A percentile compares a stretch with the other conserved stretches of the same genome.
These are phyloP conservation scores for Cloeon dipterum DNA, from an alignment of 2,888 invertebrate species.

Conservation along the genomic window DNA sequence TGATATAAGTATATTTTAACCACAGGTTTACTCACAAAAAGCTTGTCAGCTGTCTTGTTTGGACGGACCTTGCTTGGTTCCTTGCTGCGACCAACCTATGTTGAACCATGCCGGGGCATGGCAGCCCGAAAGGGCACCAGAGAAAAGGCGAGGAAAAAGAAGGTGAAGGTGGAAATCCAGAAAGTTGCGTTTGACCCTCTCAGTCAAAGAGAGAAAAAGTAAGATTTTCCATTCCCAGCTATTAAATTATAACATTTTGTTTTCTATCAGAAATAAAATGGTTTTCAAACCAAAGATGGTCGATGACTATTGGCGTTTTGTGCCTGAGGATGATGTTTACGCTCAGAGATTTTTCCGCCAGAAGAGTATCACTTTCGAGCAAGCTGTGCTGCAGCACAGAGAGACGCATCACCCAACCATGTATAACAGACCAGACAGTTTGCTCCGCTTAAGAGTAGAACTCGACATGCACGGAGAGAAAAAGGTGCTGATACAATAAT, in stretches of 20 bases:
- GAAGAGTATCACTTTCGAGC: constrained; percentile 39
- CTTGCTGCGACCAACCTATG: not conserved
- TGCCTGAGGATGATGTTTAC: constrained; percentile 41
- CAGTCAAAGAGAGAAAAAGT: constrained; percentile 33
- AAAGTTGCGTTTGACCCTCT: constrained; percentile 55
- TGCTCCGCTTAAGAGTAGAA: constrained; percentile 45
- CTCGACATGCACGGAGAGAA: constrained; percentile 55
- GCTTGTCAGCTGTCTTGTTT: not conserved
- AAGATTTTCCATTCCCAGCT: constrained; percentile 10
- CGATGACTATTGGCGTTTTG: constrained; percentile 29
- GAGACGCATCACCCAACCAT: constrained; percentile 67
- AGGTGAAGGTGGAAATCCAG: constrained; percentile 49
- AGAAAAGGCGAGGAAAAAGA: constrained; percentile 45
- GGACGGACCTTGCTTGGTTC: not conserved
- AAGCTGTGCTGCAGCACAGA: constrained; percentile 53
- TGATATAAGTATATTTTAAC: not conserved
- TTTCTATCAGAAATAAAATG: constrained; percentile 17
- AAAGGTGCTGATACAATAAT: constrained; percentile 22
- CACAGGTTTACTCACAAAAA: not conserved
- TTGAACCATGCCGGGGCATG: constrained; percentile 20
- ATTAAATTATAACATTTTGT: not conserved
- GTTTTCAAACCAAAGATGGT: constrained; percentile 25
- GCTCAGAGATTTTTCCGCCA: constrained; percentile 28
- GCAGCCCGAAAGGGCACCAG: constrained; percentile 68
- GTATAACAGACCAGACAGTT: constrained; percentile 49